Percentiles rank a stretch among this genome's conserved stretches.
Conservation (phyloP, 2,888 invertebrate genomes). For the Drosophila pseudotalamancana region DNA sequence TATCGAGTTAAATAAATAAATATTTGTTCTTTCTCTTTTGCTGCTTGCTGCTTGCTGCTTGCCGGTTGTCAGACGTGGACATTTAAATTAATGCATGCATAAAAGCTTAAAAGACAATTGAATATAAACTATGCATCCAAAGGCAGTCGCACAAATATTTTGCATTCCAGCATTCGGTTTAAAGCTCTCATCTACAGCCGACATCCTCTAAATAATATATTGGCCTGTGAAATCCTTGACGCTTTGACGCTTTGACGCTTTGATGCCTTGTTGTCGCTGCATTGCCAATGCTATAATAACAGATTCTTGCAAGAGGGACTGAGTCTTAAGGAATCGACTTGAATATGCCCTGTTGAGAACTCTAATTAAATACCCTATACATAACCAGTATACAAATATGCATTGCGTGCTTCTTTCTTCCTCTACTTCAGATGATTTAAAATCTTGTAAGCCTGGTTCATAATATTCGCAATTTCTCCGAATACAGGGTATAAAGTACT, state of each 20-base stretch:
- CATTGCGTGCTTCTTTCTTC: too few species aligned
- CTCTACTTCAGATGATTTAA: too few species aligned
- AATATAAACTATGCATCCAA: slow-evolving; percentile 6
- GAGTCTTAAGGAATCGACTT: too few species aligned
- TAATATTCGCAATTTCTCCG: too few species aligned
- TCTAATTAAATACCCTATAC: background rate
- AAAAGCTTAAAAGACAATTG: slow-evolving; percentile 17
- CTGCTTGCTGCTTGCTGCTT: background rate
- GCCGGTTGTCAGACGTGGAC: background rate
- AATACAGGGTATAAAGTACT: background rate
- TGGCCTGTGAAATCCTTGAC: slow-evolving; percentile 23
- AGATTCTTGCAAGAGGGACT: background rate
- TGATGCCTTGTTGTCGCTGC: slow-evolving; percentile 23
- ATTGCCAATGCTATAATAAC: slow-evolving; percentile 38
- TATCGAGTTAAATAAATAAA: slow-evolving; percentile 2
- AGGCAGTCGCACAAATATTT: background rate
- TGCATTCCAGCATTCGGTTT: background rate
- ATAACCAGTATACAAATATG: too few species aligned
- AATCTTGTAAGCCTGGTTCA: too few species aligned
- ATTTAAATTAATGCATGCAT: background rate
- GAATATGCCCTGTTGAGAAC: background rate
- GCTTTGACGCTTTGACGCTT: slow-evolving; percentile 24
- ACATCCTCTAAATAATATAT: slow-evolving; percentile 7
- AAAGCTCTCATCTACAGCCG: background rate
- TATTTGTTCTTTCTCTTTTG: background rate